Conservation (phyloP, 2,797 vertebrate species). For the Lacerta viridis region DNA sequence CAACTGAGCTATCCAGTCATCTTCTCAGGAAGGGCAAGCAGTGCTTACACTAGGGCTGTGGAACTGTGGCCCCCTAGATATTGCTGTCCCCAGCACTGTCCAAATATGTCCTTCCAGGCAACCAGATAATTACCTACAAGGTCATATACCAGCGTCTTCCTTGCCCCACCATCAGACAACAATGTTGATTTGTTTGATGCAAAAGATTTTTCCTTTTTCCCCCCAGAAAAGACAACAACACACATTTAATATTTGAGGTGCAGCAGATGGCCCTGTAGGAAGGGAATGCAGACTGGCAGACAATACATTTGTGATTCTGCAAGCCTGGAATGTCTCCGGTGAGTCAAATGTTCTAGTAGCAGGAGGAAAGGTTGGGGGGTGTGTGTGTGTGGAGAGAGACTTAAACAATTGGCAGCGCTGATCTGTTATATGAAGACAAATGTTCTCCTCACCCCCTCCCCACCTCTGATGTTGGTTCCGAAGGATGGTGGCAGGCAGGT, state of each 20-base stretch:
- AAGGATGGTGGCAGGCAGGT: not conserved
- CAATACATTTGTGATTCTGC: conserved; percentile 63
- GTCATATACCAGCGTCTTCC: too few relatives aligned
- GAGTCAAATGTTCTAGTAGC: conserved; percentile 39
- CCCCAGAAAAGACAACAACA: not conserved
- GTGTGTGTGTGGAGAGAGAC: not conserved
- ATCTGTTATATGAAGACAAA: conserved; percentile 39
- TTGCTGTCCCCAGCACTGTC: too few relatives aligned
- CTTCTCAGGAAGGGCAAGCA: too few relatives aligned
- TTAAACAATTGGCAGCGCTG: conserved; percentile 23
- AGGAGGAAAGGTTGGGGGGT: not conserved
- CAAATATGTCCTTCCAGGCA: too few relatives aligned
- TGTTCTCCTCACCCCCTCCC: conserved; percentile 1
- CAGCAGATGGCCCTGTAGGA: conserved; percentile 73
- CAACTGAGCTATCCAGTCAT: too few relatives aligned
- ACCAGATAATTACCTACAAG: too few relatives aligned
- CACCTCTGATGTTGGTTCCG: not conserved
- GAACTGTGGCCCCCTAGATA: too few relatives aligned
- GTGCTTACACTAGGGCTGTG: too few relatives aligned
- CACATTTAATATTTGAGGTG: conserved; percentile 66
- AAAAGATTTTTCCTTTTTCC: not conserved
- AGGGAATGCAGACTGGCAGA: conserved; percentile 73
- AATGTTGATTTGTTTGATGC: conserved; percentile 60
- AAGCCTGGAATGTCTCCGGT: conserved; percentile 67
- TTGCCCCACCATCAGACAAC: conserved; percentile 40